Percentiles rank a stretch among this genome's conserved stretches.
These are phyloP conservation scores for Heliconius melpomene DNA, from an alignment of 1,140 invertebrate genomes.

Conservation along the genomic window DNA sequence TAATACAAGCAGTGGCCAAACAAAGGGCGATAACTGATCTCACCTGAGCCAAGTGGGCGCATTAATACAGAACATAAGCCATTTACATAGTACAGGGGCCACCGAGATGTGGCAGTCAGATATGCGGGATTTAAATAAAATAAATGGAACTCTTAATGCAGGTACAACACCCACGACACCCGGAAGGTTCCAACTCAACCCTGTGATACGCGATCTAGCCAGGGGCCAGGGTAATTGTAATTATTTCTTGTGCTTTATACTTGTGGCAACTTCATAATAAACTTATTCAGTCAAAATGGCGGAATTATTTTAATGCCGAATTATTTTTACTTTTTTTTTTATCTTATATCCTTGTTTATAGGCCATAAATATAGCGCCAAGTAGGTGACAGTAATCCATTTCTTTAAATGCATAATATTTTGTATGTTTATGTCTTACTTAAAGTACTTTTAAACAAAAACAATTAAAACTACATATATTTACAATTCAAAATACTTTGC, in stretches of 20 bases:
- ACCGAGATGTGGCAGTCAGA: conserved; percentile 63
- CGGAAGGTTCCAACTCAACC: conserved; percentile 44
- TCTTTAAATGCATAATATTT: background rate
- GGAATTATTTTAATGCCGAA: conserved; percentile 19
- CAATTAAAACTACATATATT: background rate
- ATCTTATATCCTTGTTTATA: background rate
- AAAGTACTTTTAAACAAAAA: background rate
- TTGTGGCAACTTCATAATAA: conserved; percentile 24
- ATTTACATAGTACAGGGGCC: conserved; percentile 68
- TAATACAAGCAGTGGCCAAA: conserved; percentile 44
- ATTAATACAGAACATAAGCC: conserved; percentile 63
- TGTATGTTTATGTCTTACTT: background rate
- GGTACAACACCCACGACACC: conserved; percentile 49
- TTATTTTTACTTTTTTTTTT: conserved; percentile 9
- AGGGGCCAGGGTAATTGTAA: conserved; percentile 31
- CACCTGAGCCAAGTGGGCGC: conserved; percentile 43
- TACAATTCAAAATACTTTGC: background rate
- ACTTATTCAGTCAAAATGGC: conserved; percentile 26
- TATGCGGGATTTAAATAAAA: conserved; percentile 64
- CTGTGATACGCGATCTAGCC: conserved; percentile 36
- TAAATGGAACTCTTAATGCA: conserved; percentile 68
- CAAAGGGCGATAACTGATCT: conserved; percentile 62
- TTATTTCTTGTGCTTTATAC: conserved; percentile 34
- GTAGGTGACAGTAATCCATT: background rate
- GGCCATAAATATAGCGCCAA: background rate